These are phyloP conservation scores for Antheraea mylitta DNA, from an alignment of 1,140 invertebrate genomes.

Conservation along the genomic window DNA sequence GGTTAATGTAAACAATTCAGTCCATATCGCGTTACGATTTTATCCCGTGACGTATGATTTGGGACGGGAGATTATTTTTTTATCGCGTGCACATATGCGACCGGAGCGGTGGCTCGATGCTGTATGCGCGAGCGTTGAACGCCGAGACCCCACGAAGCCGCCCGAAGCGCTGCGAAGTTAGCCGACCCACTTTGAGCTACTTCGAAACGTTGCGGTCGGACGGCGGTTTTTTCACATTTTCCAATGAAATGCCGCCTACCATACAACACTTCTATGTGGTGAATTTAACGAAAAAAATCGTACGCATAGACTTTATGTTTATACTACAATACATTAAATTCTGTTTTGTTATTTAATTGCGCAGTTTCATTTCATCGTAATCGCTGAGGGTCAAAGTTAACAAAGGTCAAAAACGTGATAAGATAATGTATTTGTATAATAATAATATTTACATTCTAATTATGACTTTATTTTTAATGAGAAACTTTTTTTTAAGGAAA, in stretches of 20 bases:
- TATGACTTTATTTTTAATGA: too few species aligned
- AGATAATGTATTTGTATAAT: slow-evolving; percentile 2
- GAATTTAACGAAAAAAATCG: slow-evolving; percentile 42
- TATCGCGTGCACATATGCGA: slow-evolving; percentile 42
- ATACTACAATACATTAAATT: background rate
- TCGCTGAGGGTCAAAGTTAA: background rate
- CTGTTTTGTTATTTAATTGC: background rate
- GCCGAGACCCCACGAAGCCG: slow-evolving; percentile 46
- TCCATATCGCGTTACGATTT: slow-evolving; percentile 46
- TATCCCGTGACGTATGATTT: slow-evolving; percentile 48
- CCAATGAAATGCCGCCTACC: slow-evolving; percentile 65
- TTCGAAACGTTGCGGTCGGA: slow-evolving; percentile 60
- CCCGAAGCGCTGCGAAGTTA: slow-evolving; percentile 47
- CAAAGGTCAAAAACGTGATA: slow-evolving; percentile 15
- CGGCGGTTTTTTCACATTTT: slow-evolving; percentile 69
- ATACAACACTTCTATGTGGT: slow-evolving; percentile 29
- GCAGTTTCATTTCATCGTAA: background rate
- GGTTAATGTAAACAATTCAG: slow-evolving; percentile 42
- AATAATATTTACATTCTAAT: background rate
- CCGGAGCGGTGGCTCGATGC: slow-evolving; percentile 49
- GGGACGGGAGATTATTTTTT: slow-evolving; percentile 24
- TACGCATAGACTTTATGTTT: background rate
- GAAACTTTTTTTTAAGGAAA: too few species aligned
- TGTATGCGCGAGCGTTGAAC: slow-evolving; percentile 57
- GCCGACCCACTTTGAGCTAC: slow-evolving; percentile 67